phyloP scores from a whole-genome alignment of 2,113 vertebrate genomes.

The Capreolus pygargus region DNA sequence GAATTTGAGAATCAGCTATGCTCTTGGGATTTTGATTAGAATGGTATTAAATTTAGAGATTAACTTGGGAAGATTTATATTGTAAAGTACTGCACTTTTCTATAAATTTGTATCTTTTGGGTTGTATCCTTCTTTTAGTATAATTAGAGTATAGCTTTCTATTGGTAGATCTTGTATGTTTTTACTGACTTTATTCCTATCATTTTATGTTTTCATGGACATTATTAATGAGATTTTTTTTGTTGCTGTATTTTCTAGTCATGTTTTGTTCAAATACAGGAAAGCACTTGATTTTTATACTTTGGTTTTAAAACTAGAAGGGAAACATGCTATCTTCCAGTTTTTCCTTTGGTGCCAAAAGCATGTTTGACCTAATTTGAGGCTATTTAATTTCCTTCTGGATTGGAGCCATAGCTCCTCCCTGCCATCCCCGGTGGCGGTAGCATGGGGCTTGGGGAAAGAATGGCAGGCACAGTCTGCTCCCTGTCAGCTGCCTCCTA shows the following conservation, averaged over 20 bases:
- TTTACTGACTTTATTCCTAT: neutral
- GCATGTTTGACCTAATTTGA: conserved; percentile 67
- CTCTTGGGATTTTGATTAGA: neutral
- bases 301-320: conserved; percentile 34
- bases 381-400: conserved; percentile 59
- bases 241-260: neutral
- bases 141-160: neutral
- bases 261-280: neutral
- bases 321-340: conserved; percentile 16
- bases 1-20: neutral
- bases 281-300: conserved; percentile 6
- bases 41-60: neutral
- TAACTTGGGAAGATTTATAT: neutral
- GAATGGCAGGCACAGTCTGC: neutral
- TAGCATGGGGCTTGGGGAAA: neutral
- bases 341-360: conserved; percentile 48
- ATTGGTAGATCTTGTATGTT: neutral
- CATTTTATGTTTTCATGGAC: neutral
- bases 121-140: conserved; percentile 24
- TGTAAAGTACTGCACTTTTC: neutral
- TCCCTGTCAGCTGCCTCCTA: neutral
- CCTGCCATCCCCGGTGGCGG: neutral
- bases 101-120: neutral
- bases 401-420: conserved; percentile 7
- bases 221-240: neutral